phyloP scores from a whole-genome alignment of 2,797 vertebrate species.

The Phrynocephalus guinanensis region DNA sequence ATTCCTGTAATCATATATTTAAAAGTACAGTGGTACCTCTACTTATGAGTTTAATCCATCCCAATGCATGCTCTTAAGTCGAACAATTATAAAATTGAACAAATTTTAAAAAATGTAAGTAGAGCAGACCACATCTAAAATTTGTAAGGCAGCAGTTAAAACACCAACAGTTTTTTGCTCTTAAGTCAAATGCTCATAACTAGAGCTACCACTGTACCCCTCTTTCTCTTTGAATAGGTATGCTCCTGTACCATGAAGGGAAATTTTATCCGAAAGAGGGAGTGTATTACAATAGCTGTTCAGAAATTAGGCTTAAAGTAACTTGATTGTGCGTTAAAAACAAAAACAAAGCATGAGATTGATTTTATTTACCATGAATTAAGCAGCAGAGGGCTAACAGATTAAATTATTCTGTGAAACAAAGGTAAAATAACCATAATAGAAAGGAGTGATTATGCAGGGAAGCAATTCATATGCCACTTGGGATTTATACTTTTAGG shows the following conservation, averaged over 20 bases:
- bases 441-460: not conserved
- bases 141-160: no score
- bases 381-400: not conserved
- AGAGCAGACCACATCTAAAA: no score
- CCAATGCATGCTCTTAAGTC: no score
- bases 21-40: no score
- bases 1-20: no score
- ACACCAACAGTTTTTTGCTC: no score
- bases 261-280: not conserved
- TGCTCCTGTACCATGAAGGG: not conserved
- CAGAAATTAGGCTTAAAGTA: not conserved
- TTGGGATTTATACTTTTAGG: not conserved
- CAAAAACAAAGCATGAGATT: not conserved
- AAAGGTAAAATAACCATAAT: not conserved
- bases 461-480: not conserved
- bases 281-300: not conserved
- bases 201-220: no score
- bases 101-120: no score
- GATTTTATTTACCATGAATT: constrained; percentile 7
- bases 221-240: not conserved
- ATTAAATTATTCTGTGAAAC: not conserved
- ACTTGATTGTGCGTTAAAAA: not conserved
- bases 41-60: no score
- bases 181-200: no score
- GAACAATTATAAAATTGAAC: no score